Percentiles rank a stretch among this genome's conserved stretches.
Evolutionary conservation across 2,797 vertebrate genomes (phyloP).

Genomic region (Esox masquinongy): DNA sequence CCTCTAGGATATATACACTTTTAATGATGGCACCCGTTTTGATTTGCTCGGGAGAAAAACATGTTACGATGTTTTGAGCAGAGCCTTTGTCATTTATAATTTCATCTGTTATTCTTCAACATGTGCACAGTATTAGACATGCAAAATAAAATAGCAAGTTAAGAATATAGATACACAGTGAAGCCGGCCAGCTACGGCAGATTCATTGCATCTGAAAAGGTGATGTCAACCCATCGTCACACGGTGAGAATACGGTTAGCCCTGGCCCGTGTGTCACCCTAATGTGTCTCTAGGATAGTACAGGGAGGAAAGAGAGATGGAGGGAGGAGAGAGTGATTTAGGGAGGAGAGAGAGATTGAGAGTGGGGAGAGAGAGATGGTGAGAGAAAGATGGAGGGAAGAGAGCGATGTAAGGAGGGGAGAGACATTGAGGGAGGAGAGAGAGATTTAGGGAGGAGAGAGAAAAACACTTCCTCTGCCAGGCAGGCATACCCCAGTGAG

Average conservation of each 20-base stretch:
- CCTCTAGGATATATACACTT: constrained; percentile 50
- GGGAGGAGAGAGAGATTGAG: no score
- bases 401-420: no score
- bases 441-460: not conserved
- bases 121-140: constrained; percentile 15
- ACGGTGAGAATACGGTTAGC: not conserved
- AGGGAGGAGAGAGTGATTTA: no score
- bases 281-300: not conserved
- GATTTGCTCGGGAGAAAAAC: constrained; percentile 46
- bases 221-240: no score
- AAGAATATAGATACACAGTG: not conserved
- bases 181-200: no score
- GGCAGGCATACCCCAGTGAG: constrained; percentile 25
- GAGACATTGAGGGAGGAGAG: not conserved
- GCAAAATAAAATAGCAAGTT: not conserved
- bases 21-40: constrained; percentile 59
- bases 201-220: no score
- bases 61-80: constrained; percentile 30
- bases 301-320: no score
- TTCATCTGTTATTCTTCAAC: constrained; percentile 25
- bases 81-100: constrained; percentile 31
- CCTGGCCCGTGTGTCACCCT: not conserved
- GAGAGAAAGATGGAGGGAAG: no score
- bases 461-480: not conserved
- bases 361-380: no score